Evolutionary conservation across 2,113 vertebrate species (phyloP), one percentile per base, ranked within the genome.

Genomic region (Cygnus buccinator): DNA sequence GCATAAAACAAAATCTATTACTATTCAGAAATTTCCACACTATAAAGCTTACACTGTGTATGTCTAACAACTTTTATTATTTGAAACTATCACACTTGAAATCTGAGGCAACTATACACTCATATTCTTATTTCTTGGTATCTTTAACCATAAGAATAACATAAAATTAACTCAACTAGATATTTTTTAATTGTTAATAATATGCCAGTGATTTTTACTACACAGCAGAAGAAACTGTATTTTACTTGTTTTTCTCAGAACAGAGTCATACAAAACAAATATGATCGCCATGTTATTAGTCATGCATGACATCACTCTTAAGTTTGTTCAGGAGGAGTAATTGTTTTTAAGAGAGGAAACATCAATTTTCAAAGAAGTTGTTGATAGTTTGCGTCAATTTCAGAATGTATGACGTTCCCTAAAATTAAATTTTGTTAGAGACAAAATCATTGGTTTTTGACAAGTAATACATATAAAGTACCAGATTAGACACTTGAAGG

Each of bases 171-270:
- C 19, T 79, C 41, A 73, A 88, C 63, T 10, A 19, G 22, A 73
- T 46, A 35, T 73, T 81, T 77, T 95, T 70, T 85, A 94, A 73
- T 62, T 89, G 58, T 4, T 46, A 94, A 57, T 58, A 77, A 25
- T 13, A 89, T 66, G 59, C 41, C 15, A 29, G 33, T 61, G 44
- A 50, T 72, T 91, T 83, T 79, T 73, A 76, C 37, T 62, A 79
- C 13, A 73, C 5, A 70, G 84, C 4, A 65, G 33, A 72, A 68
- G 21, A 93, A 88, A 81, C 11, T 33, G 8, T 3, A 17, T 63
- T 86, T 90, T 88, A 74, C 43, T 52, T 65, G 35, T 70, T 94
- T 82, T 84, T 55, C 73, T 92, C 74, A 73, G 39, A 92, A 80
- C 18, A 87, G 29, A 74, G 35, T 35, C 89, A 86, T 29, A 68